A percentile compares a stretch with the other conserved stretches of the same genome.
Evolutionary conservation across 2,888 invertebrate species (phyloP).

Genomic region (Trichopoda pennipes): DNA sequence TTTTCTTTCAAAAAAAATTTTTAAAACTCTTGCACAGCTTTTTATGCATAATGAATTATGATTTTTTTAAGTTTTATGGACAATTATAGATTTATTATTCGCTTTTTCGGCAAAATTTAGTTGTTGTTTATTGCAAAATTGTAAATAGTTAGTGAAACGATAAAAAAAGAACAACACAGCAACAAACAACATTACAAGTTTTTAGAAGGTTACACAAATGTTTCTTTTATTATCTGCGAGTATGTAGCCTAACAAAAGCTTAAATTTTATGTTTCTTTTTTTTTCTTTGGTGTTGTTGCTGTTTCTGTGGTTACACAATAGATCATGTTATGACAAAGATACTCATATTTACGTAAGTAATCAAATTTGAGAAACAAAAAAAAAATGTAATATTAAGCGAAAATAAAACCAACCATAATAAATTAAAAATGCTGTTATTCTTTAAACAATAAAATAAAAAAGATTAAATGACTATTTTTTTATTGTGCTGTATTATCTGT

Average conservation of each 20-base stretch:
- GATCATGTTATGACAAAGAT: constrained; percentile 48
- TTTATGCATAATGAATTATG: constrained; percentile 64
- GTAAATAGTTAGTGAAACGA: constrained; percentile 6
- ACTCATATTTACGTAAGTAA: constrained; percentile 1
- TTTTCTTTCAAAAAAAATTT: constrained; percentile 21
- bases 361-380: constrained; percentile 10
- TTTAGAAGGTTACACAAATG: constrained; percentile 62
- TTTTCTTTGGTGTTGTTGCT: not conserved
- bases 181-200: constrained; percentile 38
- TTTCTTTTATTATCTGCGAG: constrained; percentile 49
- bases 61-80: constrained; percentile 64
- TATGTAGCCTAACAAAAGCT: constrained; percentile 26
- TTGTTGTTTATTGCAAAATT: constrained; percentile 56
- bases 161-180: constrained; percentile 22
- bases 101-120: constrained; percentile 64
- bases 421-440: not conserved
- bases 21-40: not conserved
- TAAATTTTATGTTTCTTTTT: constrained; percentile 20
- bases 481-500: too few relatives aligned
- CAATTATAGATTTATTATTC: constrained; percentile 69
- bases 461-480: too few relatives aligned
- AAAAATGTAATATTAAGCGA: not conserved
- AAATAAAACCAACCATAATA: not conserved
- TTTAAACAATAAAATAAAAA: too few relatives aligned
- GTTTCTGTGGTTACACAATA: constrained; percentile 26